Conservation (phyloP, 2,888 invertebrate species). For the Eupithecia inturbata region DNA sequence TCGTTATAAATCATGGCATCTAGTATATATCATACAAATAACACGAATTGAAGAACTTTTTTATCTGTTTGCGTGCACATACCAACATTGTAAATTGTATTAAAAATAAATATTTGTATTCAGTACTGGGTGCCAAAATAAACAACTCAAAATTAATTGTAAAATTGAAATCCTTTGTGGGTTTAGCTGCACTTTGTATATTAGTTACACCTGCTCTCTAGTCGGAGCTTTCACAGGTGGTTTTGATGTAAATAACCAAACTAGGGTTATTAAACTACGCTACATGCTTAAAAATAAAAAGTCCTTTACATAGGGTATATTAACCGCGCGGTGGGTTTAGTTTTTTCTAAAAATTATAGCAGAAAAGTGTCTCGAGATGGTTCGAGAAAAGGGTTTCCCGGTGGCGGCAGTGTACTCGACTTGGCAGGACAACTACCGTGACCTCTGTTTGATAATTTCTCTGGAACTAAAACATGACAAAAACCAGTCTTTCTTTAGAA, state of each 20-base stretch:
- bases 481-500: not conserved
- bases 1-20: not conserved
- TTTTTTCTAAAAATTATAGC: not conserved
- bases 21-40: not conserved
- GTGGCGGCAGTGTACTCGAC: too few species aligned
- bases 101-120: not conserved
- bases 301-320: not conserved
- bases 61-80: not conserved
- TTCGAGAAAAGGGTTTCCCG: too few species aligned
- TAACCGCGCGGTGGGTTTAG: not conserved
- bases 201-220: slow-evolving; percentile 1
- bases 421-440: too few species aligned
- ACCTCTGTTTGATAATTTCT: not conserved
- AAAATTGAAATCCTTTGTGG: not conserved
- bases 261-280: not conserved
- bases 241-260: not conserved
- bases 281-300: not conserved
- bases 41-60: not conserved
- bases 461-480: not conserved
- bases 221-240: not conserved
- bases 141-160: slow-evolving; percentile 22
- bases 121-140: not conserved
- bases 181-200: slow-evolving; percentile 1
- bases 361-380: too few species aligned
- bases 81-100: not conserved